Evolutionary conservation across 2,113 vertebrate genomes (phyloP).

Genomic region (Picathartes gymnocephalus): DNA sequence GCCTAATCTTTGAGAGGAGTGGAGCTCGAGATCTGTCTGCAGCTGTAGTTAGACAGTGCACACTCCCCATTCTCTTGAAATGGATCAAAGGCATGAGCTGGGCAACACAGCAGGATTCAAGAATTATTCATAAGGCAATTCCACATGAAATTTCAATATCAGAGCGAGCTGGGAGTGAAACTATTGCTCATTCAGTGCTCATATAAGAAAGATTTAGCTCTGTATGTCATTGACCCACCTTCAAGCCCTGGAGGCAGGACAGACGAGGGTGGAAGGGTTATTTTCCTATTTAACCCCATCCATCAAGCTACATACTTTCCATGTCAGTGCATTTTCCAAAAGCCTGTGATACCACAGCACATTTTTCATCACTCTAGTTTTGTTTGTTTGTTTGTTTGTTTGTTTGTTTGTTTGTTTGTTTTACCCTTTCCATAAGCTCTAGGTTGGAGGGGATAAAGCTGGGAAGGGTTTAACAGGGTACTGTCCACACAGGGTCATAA

Average conservation of each 20-base stretch:
- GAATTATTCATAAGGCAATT: slow-evolving; percentile 51
- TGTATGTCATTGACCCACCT: background rate
- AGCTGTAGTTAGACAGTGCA: background rate
- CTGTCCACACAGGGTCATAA: background rate
- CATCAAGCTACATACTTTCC: background rate
- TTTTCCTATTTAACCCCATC: slow-evolving; percentile 6
- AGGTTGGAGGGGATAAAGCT: background rate
- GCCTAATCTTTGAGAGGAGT: background rate
- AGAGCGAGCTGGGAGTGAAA: background rate
- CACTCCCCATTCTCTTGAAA: background rate
- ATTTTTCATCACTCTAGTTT: background rate
- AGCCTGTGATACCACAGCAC: background rate
- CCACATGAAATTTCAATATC: slow-evolving; percentile 14
- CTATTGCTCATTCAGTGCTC: background rate
- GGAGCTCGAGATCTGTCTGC: background rate
- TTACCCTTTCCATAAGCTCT: background rate
- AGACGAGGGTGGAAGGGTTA: background rate
- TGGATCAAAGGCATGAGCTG: background rate
- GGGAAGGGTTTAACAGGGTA: background rate
- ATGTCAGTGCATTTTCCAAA: background rate
- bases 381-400: background rate
- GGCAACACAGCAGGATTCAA: background rate
- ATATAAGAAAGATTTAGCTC: background rate
- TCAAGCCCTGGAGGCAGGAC: background rate
- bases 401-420: background rate